Percentiles rank a stretch among this genome's conserved stretches.
Evolutionary conservation across 2,888 invertebrate species (phyloP).

Genomic region (Archips crataeganus): DNA sequence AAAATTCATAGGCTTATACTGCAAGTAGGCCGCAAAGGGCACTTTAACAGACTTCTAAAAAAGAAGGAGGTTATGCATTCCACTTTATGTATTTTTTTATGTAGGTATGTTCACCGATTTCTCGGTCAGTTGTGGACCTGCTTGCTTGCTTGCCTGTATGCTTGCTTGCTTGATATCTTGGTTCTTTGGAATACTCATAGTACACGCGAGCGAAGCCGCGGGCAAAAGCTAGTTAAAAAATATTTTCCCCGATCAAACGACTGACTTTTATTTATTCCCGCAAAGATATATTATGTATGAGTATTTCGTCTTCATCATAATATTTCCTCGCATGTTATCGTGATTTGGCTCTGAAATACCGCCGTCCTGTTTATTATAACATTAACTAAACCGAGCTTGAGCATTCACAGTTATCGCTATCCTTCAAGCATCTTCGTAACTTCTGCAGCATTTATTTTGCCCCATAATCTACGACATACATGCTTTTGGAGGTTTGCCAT

Average conservation of each 20-base stretch:
- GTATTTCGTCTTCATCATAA: slow-evolving; percentile 8
- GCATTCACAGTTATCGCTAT: not conserved
- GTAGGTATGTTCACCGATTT: no score
- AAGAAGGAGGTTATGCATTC: no score
- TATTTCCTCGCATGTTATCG: slow-evolving; percentile 13
- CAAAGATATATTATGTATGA: not conserved
- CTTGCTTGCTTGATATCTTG: no score
- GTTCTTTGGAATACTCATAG: no score
- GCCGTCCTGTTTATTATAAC: slow-evolving; percentile 23
- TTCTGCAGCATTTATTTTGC: slow-evolving; percentile 22
- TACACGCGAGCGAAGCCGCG: no score
- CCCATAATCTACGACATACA: slow-evolving; percentile 28
- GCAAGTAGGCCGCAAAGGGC: no score
- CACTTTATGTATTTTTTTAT: no score
- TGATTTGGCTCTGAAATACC: slow-evolving; percentile 4
- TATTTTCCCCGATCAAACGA: not conserved
- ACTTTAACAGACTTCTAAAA: no score
- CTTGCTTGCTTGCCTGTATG: no score
- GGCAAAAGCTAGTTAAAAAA: no score
- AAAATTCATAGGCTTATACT: no score
- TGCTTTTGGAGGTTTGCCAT: slow-evolving; percentile 34
- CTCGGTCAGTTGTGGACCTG: no score
- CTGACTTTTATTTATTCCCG: slow-evolving; percentile 5
- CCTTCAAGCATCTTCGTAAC: slow-evolving; percentile 6
- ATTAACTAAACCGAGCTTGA: slow-evolving; percentile 11